Percentiles rank a stretch among this genome's conserved stretches.
These are phyloP conservation scores for Artibeus lituratus DNA, from an alignment of 2,797 vertebrate species.

Conservation along the genomic window DNA sequence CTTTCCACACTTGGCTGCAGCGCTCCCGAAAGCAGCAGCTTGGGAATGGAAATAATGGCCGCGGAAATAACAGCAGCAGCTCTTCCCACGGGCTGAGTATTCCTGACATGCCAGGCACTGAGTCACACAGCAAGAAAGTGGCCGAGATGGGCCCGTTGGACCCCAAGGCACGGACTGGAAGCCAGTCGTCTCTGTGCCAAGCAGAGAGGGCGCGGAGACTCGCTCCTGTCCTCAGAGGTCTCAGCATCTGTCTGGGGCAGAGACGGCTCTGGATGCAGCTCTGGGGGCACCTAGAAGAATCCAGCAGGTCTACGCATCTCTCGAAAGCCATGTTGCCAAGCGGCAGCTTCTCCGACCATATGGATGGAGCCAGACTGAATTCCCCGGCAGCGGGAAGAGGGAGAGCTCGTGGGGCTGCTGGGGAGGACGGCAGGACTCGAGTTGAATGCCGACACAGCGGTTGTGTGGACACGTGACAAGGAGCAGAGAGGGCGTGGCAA, in stretches of 20 bases:
- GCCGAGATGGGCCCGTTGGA: not conserved
- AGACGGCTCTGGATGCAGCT: not conserved
- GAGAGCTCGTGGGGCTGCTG: not conserved
- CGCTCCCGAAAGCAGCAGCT: not conserved
- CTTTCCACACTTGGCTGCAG: not conserved
- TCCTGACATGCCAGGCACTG: not conserved
- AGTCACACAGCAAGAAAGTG: not conserved
- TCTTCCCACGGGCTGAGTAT: rapidly evolving
- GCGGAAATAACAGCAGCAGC: not conserved
- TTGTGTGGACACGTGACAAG: not conserved
- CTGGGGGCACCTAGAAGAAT: not conserved
- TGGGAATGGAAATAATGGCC: not conserved
- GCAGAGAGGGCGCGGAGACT: not conserved
- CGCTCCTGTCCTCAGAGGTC: not conserved
- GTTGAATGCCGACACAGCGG: not conserved
- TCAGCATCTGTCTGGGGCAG: not conserved
- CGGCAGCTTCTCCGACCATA: not conserved
- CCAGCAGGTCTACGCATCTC: not conserved
- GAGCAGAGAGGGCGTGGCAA: not conserved
- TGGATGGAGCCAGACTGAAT: not conserved
- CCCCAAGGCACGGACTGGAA: no score
- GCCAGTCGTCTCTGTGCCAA: not conserved
- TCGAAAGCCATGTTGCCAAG: not conserved
- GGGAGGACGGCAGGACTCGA: not conserved
- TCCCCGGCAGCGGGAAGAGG: not conserved